Base-by-base conservation (phyloP, 2,888 invertebrate species). In the Linnaemya vulpina region DNA sequence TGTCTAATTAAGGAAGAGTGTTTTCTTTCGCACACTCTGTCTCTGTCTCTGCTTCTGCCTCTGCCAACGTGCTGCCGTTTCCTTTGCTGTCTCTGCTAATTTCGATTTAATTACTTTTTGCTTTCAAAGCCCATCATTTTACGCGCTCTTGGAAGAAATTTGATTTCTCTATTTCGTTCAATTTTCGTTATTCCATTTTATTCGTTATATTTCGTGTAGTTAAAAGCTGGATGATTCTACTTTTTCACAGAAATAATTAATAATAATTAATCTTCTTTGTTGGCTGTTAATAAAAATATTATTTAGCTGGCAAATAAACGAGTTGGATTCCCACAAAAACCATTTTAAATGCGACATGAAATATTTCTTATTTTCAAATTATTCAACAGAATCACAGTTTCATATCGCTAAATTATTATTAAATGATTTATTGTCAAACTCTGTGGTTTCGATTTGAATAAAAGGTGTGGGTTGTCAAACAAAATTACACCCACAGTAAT, bases 401-500 rank as follows among this genome's bases (percentile, higher is more conserved):
- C 17, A 60, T 46, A 46, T 73, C 7, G 49, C 49, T 38, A 38
- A 51, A 74, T 74, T 62, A 60, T 62, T 74, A 62, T 51, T 62
- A 1, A 74, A 74, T 74, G 73, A 74, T 49, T 62, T 62, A 62
- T 62, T 60, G 62, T 22, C 73, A 38, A 22, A 38, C 5, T n/a
- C 5, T 62, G 49, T 38, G 38, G 38, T 2, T 38, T 38, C 15
- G 38, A 62, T 46, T 51, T 17, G 22, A 74, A 62, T 25, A 49
- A 51, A 49, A 51, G 22, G 49, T 49, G 73, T 74, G 15, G 73
- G 73, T 17, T 51, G 38, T 22, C n/a, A 11, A 51, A 62, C 1
- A 49, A 62, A 62, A 74, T 62, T 74, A 74, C 73, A 49, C 73
- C 73, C 51, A 74, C 73, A 62, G 62, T 74, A 62, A 74, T 74